Evolutionary conservation across 2,113 vertebrate genomes (phyloP).

Genomic region (Neoarius graeffei): DNA sequence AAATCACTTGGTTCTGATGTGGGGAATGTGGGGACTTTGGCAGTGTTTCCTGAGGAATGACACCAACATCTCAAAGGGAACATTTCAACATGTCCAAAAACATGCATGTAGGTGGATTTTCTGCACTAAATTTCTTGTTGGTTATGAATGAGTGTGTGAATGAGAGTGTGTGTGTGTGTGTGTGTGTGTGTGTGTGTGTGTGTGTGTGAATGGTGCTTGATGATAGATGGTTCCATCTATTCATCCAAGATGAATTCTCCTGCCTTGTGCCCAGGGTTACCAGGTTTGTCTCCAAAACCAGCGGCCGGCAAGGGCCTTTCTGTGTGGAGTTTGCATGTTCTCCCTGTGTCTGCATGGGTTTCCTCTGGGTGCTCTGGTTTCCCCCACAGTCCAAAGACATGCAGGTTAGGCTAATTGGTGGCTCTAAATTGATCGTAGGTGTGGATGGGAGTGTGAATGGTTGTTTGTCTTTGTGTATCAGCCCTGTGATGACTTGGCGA

Average conservation of each 20-base stretch:
- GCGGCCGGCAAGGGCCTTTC: too few relatives aligned
- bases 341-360: too few relatives aligned
- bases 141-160: background rate
- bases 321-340: too few relatives aligned
- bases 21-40: too few relatives aligned
- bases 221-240: too few relatives aligned
- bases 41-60: background rate
- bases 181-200: background rate
- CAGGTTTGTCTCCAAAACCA: background rate
- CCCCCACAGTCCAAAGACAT: too few relatives aligned
- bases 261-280: background rate
- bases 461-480: too few relatives aligned
- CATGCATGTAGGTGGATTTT: background rate
- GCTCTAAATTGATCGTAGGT: too few relatives aligned
- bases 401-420: too few relatives aligned
- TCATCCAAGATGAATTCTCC: background rate
- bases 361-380: too few relatives aligned
- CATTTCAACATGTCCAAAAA: background rate
- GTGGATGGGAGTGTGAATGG: too few relatives aligned
- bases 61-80: background rate
- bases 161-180: background rate
- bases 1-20: background rate
- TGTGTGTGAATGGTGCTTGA: background rate
- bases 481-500: too few relatives aligned
- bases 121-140: background rate